Percentiles rank a stretch among this genome's conserved stretches.
phyloP scores from a whole-genome alignment of 2,888 invertebrate species.

The Trachelus troglodyta region DNA sequence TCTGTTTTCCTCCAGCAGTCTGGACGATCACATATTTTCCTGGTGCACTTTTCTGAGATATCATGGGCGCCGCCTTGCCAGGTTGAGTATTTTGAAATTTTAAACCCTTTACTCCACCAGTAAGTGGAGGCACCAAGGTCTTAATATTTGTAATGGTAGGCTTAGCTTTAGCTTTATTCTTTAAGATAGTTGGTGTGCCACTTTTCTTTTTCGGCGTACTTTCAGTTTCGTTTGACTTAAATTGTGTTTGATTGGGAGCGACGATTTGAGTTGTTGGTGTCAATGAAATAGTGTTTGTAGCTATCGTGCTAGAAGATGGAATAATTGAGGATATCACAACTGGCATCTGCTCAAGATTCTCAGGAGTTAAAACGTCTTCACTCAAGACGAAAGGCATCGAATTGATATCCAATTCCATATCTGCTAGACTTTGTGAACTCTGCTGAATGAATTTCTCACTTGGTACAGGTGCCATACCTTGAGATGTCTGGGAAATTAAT shows the following conservation, averaged over 20 bases:
- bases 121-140: conserved; percentile 56
- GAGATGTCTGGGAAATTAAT: conserved; percentile 28
- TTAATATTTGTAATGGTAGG: conserved; percentile 62
- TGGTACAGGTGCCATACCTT: conserved; percentile 30
- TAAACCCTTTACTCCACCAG: conserved; percentile 52
- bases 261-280: conserved; percentile 45
- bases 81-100: conserved; percentile 50
- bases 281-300: conserved; percentile 25
- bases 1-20: conserved; percentile 53
- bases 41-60: conserved; percentile 48
- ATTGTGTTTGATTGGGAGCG: conserved; percentile 26
- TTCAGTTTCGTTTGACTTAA: conserved; percentile 20
- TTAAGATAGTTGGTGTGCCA: conserved; percentile 57
- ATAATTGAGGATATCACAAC: conserved; percentile 68
- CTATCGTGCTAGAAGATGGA: conserved; percentile 28
- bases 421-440: conserved; percentile 52
- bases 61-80: conserved; percentile 42
- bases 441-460: conserved; percentile 55
- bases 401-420: conserved; percentile 75
- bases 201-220: conserved; percentile 54
- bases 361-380: conserved; percentile 77
- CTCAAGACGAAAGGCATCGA: conserved; percentile 82
- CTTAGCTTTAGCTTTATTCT: conserved; percentile 57
- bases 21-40: conserved; percentile 63
- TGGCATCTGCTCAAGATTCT: conserved; percentile 77